Conservation (phyloP, 2,888 invertebrate species). For the Hydroisotoma schaefferi region DNA sequence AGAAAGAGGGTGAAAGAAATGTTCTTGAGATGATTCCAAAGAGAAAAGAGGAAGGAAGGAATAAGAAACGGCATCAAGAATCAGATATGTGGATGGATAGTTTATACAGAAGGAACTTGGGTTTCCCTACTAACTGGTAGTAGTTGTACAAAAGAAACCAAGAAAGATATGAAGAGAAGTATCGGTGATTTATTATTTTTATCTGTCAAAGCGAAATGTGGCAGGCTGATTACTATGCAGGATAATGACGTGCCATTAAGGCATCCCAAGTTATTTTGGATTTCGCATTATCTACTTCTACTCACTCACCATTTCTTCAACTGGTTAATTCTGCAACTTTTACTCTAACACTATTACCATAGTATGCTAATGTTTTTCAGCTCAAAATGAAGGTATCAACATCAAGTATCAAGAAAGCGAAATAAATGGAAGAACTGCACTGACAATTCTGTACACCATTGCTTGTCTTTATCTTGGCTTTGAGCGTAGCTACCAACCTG, state of each 20-base stretch:
- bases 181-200: conserved; percentile 49
- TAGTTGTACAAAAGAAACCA: conserved; percentile 35
- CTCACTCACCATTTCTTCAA: conserved; percentile 21
- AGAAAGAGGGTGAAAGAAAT: too few relatives aligned
- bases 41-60: conserved; percentile 26
- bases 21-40: too few relatives aligned
- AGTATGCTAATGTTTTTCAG: too few relatives aligned
- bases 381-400: too few relatives aligned
- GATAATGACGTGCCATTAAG: conserved; percentile 49
- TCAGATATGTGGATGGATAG: conserved; percentile 37
- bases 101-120: conserved; percentile 30
- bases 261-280: conserved; percentile 49
- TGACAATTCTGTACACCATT: too few relatives aligned
- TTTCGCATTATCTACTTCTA: conserved; percentile 43
- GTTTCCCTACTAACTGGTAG: too few relatives aligned
- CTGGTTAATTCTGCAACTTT: conserved; percentile 14
- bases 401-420: too few relatives aligned
- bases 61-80: conserved; percentile 34
- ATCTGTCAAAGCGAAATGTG: conserved; percentile 49
- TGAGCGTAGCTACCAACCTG: background rate
- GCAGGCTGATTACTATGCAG: conserved; percentile 49
- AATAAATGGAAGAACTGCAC: too few relatives aligned
- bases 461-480: background rate
- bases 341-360: background rate
- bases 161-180: conserved; percentile 43